Evolutionary conservation across 2,888 invertebrate genomes (phyloP).

Genomic region (Calliphora vomitoria): DNA sequence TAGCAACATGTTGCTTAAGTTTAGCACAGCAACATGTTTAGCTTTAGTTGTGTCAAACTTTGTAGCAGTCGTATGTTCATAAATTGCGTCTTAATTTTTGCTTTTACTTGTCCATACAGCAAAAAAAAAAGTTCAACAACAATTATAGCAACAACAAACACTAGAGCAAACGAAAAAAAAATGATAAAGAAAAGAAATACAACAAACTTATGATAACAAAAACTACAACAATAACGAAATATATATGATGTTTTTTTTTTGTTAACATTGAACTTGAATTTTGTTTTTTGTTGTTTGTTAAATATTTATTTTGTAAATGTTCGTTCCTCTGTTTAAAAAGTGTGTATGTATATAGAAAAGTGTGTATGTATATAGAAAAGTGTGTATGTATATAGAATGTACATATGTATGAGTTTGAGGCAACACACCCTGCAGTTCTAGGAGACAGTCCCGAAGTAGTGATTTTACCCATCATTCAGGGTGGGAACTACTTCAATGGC

Average conservation of each 20-base stretch:
- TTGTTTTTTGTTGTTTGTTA: neutral
- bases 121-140: slow-evolving; percentile 16
- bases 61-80: neutral
- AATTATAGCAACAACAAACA: slow-evolving; percentile 31
- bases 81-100: slow-evolving; percentile 48
- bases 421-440: no score
- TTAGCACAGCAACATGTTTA: slow-evolving; percentile 14
- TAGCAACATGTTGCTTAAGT: slow-evolving; percentile 12
- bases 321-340: neutral
- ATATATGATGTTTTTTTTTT: slow-evolving; percentile 13
- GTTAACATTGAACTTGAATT: slow-evolving; percentile 71
- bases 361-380: neutral
- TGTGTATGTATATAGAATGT: neutral
- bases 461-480: no score
- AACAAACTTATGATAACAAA: slow-evolving; percentile 27
- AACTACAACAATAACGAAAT: slow-evolving; percentile 29
- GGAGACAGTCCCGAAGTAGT: no score
- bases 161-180: slow-evolving; percentile 20
- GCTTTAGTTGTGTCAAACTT: neutral
- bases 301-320: slow-evolving; percentile 16
- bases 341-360: neutral
- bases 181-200: slow-evolving; percentile 11
- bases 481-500: no score
- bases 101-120: slow-evolving; percentile 12
- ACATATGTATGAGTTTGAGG: no score